phyloP scores from a whole-genome alignment of 2,113 vertebrate genomes.

The Salvelinus fontinalis region DNA sequence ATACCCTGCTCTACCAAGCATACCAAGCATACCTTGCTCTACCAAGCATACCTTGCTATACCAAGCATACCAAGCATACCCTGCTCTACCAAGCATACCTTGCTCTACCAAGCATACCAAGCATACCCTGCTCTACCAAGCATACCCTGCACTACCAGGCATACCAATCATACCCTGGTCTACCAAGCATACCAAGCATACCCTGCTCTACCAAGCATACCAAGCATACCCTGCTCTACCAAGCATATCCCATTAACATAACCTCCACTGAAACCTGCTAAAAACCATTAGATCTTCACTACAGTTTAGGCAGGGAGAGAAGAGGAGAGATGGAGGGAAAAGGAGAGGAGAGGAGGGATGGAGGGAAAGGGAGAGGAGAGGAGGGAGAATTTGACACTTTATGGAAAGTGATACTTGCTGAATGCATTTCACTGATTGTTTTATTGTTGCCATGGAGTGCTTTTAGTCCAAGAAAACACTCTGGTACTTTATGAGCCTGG shows the following conservation, averaged over 20 bases:
- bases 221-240: not conserved
- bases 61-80: too few species aligned
- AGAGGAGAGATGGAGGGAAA: too few species aligned
- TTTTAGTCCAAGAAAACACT: constrained; percentile 3
- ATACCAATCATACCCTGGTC: too few species aligned
- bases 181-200: too few species aligned
- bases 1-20: too few species aligned
- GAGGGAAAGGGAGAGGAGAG: too few species aligned
- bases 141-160: too few species aligned
- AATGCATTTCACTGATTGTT: not conserved
- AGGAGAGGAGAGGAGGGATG: too few species aligned
- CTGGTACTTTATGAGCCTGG: not conserved
- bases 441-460: not conserved
- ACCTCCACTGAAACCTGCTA: constrained; percentile 23
- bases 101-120: not conserved
- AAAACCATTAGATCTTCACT: constrained; percentile 14
- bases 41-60: too few species aligned
- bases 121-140: too few species aligned
- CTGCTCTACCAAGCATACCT: not conserved
- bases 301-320: not conserved
- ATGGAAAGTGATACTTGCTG: not conserved
- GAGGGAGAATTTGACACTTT: not conserved
- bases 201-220: too few species aligned
- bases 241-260: constrained; percentile 13
- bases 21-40: too few species aligned